These are phyloP conservation scores for Scaptomyza graminum DNA, from an alignment of 1,140 invertebrate genomes.

Conservation along the genomic window DNA sequence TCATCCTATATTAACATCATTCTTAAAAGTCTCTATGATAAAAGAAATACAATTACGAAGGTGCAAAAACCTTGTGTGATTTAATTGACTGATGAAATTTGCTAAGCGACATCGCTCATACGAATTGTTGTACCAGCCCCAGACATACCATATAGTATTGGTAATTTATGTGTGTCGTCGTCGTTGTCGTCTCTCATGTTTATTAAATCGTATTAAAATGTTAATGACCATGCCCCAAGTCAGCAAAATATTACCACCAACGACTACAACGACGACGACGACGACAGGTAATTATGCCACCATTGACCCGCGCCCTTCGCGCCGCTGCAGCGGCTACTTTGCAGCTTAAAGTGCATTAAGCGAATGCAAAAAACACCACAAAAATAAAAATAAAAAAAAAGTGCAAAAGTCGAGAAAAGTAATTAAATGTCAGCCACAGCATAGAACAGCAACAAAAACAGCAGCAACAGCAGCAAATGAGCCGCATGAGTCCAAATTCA, in stretches of 20 bases:
- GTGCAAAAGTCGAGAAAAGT: constrained; percentile 60
- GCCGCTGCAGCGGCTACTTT: not conserved
- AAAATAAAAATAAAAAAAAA: constrained; percentile 14
- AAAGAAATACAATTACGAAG: no score
- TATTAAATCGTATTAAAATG: constrained; percentile 76
- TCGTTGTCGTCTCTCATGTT: constrained; percentile 46
- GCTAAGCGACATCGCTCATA: constrained; percentile 57
- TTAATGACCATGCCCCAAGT: constrained; percentile 66
- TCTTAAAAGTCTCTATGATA: no score
- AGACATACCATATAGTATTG: constrained; percentile 24
- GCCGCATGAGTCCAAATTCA: constrained; percentile 40
- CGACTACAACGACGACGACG: constrained; percentile 6
- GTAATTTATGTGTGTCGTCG: constrained; percentile 59
- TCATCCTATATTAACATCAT: no score
- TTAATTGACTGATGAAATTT: constrained; percentile 63
- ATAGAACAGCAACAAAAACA: constrained; percentile 25
- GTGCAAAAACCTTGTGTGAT: constrained; percentile 1
- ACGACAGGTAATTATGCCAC: constrained; percentile 71
- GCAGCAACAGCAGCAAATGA: constrained; percentile 53
- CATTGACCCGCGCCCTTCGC: constrained; percentile 60
- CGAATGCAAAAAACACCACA: constrained; percentile 47
- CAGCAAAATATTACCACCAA: constrained; percentile 65
- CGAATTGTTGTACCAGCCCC: constrained; percentile 46
- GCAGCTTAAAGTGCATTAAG: constrained; percentile 72
- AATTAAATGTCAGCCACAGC: constrained; percentile 66